Percentiles rank a stretch among this genome's conserved stretches.
These are phyloP conservation scores for Eutrigla gurnardus DNA, from an alignment of 2,797 vertebrate genomes.

Conservation along the genomic window DNA sequence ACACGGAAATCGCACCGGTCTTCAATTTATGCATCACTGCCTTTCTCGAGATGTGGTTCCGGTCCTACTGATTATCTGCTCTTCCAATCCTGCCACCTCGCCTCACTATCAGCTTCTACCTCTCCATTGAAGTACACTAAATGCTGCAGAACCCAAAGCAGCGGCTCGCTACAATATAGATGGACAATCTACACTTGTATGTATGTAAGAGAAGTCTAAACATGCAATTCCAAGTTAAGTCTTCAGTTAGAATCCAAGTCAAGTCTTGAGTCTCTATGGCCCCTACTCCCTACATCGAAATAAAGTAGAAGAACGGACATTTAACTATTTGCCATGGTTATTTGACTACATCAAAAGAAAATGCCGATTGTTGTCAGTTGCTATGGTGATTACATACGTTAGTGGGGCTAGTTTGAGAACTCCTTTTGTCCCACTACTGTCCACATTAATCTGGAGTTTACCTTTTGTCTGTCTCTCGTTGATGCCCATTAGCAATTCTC, in stretches of 20 bases:
- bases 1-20: constrained; percentile 46
- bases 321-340: not conserved
- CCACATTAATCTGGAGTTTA: not conserved
- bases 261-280: not conserved
- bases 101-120: not conserved
- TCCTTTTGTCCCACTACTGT: not conserved
- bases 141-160: constrained; percentile 24
- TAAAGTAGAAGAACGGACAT: not conserved
- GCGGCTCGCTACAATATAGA: constrained; percentile 12
- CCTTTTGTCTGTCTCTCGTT: not conserved
- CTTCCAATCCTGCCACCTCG: constrained; percentile 12
- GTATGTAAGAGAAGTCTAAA: constrained; percentile 2
- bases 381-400: too few species aligned
- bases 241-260: not conserved
- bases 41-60: constrained; percentile 39
- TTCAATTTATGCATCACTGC: constrained; percentile 44
- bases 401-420: too few species aligned
- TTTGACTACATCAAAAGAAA: not conserved
- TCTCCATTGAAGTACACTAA: constrained; percentile 20
- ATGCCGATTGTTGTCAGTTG: not conserved
- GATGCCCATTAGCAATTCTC: not conserved
- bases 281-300: not conserved
- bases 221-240: not conserved
- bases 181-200: constrained; percentile 13
- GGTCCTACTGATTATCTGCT: constrained; percentile 56